phyloP scores from a whole-genome alignment of 2,888 invertebrate genomes.

The Rhingia rostrata region DNA sequence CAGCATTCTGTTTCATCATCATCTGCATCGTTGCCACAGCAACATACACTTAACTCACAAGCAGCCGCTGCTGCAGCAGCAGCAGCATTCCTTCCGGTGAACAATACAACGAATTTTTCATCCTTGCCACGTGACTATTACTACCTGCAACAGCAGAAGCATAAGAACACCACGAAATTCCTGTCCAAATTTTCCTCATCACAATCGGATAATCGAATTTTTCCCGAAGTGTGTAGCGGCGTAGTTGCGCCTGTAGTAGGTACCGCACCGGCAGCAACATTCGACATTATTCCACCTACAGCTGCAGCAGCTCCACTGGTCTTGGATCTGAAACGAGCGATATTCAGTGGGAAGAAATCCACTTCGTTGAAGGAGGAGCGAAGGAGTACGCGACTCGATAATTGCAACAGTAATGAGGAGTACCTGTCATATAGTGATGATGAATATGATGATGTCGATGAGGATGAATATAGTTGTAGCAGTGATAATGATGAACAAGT shows the following conservation, averaged over 20 bases:
- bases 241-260: slow-evolving; percentile 65
- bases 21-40: slow-evolving; percentile 66
- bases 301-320: slow-evolving; percentile 77
- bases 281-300: slow-evolving; percentile 78
- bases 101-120: slow-evolving; percentile 75
- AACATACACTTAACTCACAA: slow-evolving; percentile 59
- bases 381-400: slow-evolving; percentile 43
- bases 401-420: slow-evolving; percentile 59
- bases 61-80: slow-evolving; percentile 75
- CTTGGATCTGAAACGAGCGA: slow-evolving; percentile 80
- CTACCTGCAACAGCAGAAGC: slow-evolving; percentile 81
- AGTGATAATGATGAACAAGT: slow-evolving; percentile 81
- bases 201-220: slow-evolving; percentile 81
- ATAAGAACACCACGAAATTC: slow-evolving; percentile 79
- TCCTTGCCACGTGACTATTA: slow-evolving; percentile 82
- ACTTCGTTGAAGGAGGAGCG: slow-evolving; percentile 51
- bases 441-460: slow-evolving; percentile 60
- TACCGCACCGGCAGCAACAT: slow-evolving; percentile 75
- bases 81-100: slow-evolving; percentile 40
- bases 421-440: slow-evolving; percentile 64
- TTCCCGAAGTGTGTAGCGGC: slow-evolving; percentile 77
- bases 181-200: slow-evolving; percentile 81
- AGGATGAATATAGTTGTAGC: slow-evolving; percentile 65
- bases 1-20: slow-evolving; percentile 75
- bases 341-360: slow-evolving; percentile 76